Conservation (phyloP, 2,797 vertebrate species). For the Ptychadena robeensis region DNA sequence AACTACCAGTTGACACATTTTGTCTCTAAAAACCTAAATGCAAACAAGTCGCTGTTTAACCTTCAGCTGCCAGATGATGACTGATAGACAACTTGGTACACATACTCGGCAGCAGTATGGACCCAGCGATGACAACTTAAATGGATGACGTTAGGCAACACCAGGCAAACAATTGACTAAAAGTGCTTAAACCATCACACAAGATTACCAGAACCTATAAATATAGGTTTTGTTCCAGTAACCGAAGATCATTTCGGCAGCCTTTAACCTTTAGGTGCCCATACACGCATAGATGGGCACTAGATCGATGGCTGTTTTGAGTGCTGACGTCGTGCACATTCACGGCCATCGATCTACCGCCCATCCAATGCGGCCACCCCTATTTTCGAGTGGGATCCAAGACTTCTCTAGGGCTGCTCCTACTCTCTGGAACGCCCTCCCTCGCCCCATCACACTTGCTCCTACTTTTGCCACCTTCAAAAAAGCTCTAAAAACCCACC, state of each 20-base stretch:
- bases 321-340: too few relatives aligned
- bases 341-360: too few relatives aligned
- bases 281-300: too few relatives aligned
- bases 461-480: too few relatives aligned
- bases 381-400: too few relatives aligned
- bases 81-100: slow-evolving; percentile 1
- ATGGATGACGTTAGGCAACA: neutral
- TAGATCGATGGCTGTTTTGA: too few relatives aligned
- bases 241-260: neutral
- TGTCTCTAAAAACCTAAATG: slow-evolving; percentile 9
- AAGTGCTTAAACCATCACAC: neutral
- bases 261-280: too few relatives aligned
- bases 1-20: slow-evolving; percentile 14
- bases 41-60: slow-evolving; percentile 26
- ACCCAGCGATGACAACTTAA: slow-evolving; percentile 19
- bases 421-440: too few relatives aligned
- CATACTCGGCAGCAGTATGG: neutral
- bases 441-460: too few relatives aligned
- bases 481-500: too few relatives aligned
- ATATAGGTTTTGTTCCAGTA: neutral
- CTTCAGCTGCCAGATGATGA: slow-evolving; percentile 35
- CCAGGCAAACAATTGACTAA: neutral
- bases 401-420: too few relatives aligned
- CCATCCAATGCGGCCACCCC: too few relatives aligned
- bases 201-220: neutral